Evolutionary conservation across 2,888 invertebrate species (phyloP).

Genomic region (Netelia virgata): DNA sequence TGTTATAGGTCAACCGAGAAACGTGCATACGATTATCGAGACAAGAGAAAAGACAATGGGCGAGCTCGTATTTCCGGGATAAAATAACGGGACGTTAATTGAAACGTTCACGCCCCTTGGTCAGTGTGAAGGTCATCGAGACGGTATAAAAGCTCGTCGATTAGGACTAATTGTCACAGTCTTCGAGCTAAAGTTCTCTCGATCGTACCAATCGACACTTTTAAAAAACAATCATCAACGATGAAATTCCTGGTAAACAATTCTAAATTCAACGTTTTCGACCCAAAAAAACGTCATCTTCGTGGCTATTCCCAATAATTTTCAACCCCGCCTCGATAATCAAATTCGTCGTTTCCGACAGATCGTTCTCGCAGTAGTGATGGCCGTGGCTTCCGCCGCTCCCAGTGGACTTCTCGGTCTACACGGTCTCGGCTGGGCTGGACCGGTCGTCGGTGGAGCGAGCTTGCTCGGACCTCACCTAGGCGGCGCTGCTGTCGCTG

Average conservation of each 20-base stretch:
- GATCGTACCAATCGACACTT: slow-evolving; percentile 13
- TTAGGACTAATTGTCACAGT: slow-evolving; percentile 67
- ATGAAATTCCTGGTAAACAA: slow-evolving; percentile 67
- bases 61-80: slow-evolving; percentile 11
- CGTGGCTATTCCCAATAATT: neutral
- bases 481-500: slow-evolving; percentile 66
- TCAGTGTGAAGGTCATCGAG: slow-evolving; percentile 68
- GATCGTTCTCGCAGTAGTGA: slow-evolving; percentile 61
- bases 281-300: slow-evolving; percentile 19
- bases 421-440: slow-evolving; percentile 59
- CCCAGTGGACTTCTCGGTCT: slow-evolving; percentile 70
- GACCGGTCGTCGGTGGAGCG: slow-evolving; percentile 63
- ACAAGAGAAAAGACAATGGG: slow-evolving; percentile 3
- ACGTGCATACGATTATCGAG: slow-evolving; percentile 36
- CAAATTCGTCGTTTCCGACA: slow-evolving; percentile 31
- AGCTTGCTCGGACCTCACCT: slow-evolving; percentile 65
- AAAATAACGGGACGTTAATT: slow-evolving; percentile 49
- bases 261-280: neutral
- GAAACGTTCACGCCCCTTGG: slow-evolving; percentile 40
- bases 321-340: slow-evolving; percentile 10
- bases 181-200: slow-evolving; percentile 32
- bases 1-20: slow-evolving; percentile 49
- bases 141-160: slow-evolving; percentile 72
- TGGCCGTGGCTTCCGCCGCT: slow-evolving; percentile 70
- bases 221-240: slow-evolving; percentile 15